Evolutionary conservation across 2,888 invertebrate genomes (phyloP).

Genomic region (Chrysolina oricalcia): DNA sequence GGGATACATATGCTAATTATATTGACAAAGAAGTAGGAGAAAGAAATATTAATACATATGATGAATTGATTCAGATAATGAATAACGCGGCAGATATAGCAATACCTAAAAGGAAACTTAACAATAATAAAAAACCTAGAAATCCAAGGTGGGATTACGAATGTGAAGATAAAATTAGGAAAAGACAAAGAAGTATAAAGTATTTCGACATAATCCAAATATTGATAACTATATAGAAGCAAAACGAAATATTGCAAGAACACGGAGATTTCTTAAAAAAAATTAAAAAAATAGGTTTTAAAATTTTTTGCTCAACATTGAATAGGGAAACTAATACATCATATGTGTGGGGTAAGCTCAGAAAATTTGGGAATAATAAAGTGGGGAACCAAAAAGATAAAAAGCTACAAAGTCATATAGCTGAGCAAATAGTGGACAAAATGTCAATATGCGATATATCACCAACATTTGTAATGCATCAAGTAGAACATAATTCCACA

Average conservation of each 20-base stretch:
- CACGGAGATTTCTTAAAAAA: not conserved
- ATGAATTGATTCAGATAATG: not conserved
- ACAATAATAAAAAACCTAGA: not conserved
- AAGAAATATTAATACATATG: not conserved
- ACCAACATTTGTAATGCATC: not conserved
- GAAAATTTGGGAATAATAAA: not conserved
- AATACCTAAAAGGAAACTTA: not conserved
- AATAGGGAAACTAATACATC: not conserved
- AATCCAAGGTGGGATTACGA: not conserved
- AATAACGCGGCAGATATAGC: not conserved
- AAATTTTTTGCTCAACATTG: not conserved
- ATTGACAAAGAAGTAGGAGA: not conserved
- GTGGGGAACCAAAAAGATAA: no score
- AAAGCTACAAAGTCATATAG: no score
- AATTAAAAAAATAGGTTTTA: slow-evolving; percentile 4
- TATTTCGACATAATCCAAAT: not conserved
- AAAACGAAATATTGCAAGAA: not conserved
- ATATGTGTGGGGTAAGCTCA: slow-evolving; percentile 5
- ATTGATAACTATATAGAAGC: not conserved
- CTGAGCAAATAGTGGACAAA: not conserved
- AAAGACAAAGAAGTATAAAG: not conserved
- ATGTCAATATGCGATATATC: not conserved
- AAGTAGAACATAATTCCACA: not conserved
- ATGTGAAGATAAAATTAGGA: not conserved
- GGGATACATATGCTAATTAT: not conserved